Conservation (phyloP, 2,888 invertebrate genomes). For the Spisula solida region DNA sequence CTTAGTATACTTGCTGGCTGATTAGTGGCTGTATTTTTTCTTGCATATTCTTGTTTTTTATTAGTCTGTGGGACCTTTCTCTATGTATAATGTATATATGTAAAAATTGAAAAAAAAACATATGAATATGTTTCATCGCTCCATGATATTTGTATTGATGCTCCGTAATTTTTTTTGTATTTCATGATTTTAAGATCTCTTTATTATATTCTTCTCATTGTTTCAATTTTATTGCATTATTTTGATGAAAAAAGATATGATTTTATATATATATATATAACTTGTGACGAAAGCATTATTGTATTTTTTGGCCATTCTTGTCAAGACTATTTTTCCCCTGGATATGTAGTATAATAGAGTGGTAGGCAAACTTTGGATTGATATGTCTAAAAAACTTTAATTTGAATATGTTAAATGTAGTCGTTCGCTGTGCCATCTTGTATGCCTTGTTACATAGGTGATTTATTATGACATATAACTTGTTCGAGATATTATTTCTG, state of each 20-base stretch:
- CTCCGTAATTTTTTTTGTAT: conserved; percentile 27
- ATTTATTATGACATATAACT: background rate
- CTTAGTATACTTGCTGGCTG: conserved; percentile 10
- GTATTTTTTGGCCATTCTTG: conserved; percentile 36
- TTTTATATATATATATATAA: conserved; percentile 26
- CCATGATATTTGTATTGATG: conserved; percentile 50
- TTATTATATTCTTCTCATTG: conserved; percentile 9
- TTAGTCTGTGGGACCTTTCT: conserved; percentile 67
- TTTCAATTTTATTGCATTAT: conserved; percentile 30
- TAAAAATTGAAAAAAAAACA: conserved; percentile 48
- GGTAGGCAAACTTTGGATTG: conserved; percentile 24
- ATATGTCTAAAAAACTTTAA: background rate
- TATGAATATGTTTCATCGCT: conserved; percentile 71
- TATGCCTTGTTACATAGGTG: conserved; percentile 21
- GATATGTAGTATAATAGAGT: conserved; percentile 5
- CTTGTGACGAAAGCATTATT: conserved; percentile 45
- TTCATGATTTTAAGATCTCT: conserved; percentile 47
- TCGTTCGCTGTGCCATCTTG: conserved; percentile 9
- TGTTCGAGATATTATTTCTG: background rate
- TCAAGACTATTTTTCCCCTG: background rate
- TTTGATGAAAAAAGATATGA: conserved; percentile 26
- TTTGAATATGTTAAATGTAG: conserved; percentile 20
- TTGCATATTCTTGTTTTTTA: conserved; percentile 48
- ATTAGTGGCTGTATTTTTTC: conserved; percentile 29
- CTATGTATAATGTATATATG: conserved; percentile 53